A percentile compares a stretch with the other conserved stretches of the same genome.
phyloP scores from a whole-genome alignment of 2,797 vertebrate species.

The Ptychadena robeensis region DNA sequence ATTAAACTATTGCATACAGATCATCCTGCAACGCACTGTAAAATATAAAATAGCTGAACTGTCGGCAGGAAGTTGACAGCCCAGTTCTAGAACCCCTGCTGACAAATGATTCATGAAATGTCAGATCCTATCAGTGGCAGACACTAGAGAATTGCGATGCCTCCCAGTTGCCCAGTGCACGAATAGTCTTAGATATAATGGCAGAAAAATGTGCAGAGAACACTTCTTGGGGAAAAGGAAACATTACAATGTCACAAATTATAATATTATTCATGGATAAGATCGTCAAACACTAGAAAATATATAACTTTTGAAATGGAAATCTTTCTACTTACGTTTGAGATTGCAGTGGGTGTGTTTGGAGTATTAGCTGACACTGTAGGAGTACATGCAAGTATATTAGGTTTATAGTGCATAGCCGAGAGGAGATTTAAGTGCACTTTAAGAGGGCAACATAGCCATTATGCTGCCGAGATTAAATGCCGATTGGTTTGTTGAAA shows the following conservation, averaged over 20 bases:
- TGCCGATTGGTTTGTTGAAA: slow-evolving; percentile 11
- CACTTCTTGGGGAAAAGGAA: slow-evolving; percentile 31
- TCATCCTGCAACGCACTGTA: slow-evolving; percentile 38
- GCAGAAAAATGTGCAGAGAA: slow-evolving; percentile 21
- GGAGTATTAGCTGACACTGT: slow-evolving; percentile 11
- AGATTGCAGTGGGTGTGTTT: slow-evolving; percentile 25
- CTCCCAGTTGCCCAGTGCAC: slow-evolving; percentile 51
- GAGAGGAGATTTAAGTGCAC: slow-evolving; percentile 29
- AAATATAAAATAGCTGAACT: slow-evolving; percentile 53
- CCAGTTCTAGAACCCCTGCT: slow-evolving; percentile 60
- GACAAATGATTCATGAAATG: slow-evolving; percentile 60
- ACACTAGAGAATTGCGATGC: slow-evolving; percentile 53
- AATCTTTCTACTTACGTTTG: slow-evolving; percentile 15
- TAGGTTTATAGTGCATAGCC: slow-evolving; percentile 32
- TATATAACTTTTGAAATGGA: slow-evolving; percentile 19
- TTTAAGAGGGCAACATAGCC: slow-evolving; percentile 34
- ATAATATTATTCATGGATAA: slow-evolving; percentile 53
- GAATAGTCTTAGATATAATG: slow-evolving; percentile 46
- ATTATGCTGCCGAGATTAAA: slow-evolving; percentile 38
- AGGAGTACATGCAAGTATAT: slow-evolving; percentile 8
- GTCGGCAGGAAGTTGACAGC: slow-evolving; percentile 52
- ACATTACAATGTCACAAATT: slow-evolving; percentile 52
- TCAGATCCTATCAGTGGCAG: slow-evolving; percentile 54
- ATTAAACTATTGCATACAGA: slow-evolving; percentile 36
- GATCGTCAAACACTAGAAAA: slow-evolving; percentile 36